Evolutionary conservation across 1,140 invertebrate species (phyloP).

Genomic region (Pogonus chalceus): DNA sequence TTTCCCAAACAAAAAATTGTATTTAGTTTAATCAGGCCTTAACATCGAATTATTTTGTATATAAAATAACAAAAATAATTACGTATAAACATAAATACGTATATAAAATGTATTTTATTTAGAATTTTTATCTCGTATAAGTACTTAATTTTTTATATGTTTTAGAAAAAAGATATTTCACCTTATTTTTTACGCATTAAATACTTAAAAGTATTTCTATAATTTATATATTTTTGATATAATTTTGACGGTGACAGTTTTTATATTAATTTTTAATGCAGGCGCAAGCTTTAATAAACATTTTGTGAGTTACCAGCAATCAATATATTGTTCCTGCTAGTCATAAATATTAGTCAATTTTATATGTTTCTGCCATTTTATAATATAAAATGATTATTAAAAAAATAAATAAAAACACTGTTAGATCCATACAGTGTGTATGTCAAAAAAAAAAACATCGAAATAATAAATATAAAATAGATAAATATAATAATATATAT

Average conservation of each 20-base stretch:
- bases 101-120: too few species aligned
- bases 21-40: background rate
- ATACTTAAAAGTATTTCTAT: background rate
- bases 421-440: slow-evolving; percentile 9
- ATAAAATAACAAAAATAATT: too few species aligned
- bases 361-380: slow-evolving; percentile 5
- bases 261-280: slow-evolving; percentile 8
- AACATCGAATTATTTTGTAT: background rate
- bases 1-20: background rate
- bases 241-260: background rate
- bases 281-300: slow-evolving; percentile 12
- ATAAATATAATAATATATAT: slow-evolving; percentile 11
- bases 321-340: slow-evolving; percentile 20
- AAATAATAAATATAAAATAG: slow-evolving; percentile 13
- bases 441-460: background rate
- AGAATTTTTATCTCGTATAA: too few species aligned
- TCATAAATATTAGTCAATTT: slow-evolving; percentile 15
- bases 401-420: slow-evolving; percentile 7
- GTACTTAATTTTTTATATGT: slow-evolving; percentile 4
- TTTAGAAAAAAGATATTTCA: background rate
- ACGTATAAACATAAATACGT: too few species aligned
- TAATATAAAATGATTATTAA: slow-evolving; percentile 9
- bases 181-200: slow-evolving; percentile 16
- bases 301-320: slow-evolving; percentile 10
- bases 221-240: slow-evolving; percentile 11